Evolutionary conservation across 2,888 invertebrate species (phyloP), one percentile per base, ranked within the genome.

Genomic region (Anodontia alba): DNA sequence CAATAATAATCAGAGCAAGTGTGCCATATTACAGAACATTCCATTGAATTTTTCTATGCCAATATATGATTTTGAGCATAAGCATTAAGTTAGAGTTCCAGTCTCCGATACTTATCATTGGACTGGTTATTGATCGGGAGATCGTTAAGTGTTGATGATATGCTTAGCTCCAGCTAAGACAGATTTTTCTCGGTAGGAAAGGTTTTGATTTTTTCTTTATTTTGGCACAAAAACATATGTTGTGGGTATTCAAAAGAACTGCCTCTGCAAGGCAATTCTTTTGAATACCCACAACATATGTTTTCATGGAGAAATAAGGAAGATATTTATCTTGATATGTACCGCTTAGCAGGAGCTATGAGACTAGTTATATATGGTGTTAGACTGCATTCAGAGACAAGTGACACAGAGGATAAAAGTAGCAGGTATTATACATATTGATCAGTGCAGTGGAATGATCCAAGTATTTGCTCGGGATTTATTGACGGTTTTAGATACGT

Each of bases 91-190:
- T 62, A 10, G 17, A 33, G 33, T 15, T 20, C 17, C 33, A n/a
- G 20, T 62, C 33, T 33, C 20, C n/a, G 62, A 62, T 62, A 62
- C 62, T 62, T 62, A 62, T 62, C 62, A 62, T 62, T 62, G 62
- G 62, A 62, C 62, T 62, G 31, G 62, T 33, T 62, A 62, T 62
- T 62, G 62, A 62, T 62, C 33, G n/a, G 20, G 31, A 17, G 33
- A 62, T 62, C 7, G 62, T 62, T 33, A 33, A 54, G 26, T 54
- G 26, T 54, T 20, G 20, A 20, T 38, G 38, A 38, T 38, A 38
- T 38, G 5, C 38, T 38, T 8, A 38, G 38, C 12, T 8, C 38
- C 38, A 38, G 38, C 5, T 38, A 38, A n/a, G n/a, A n/a, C n/a
- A n/a, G n/a, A n/a, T n/a, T n/a, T n/a, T n/a, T n/a, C n/a, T n/a